These are phyloP conservation scores for Scotopteryx bipunctaria DNA, from an alignment of 2,888 invertebrate species.

Conservation along the genomic window DNA sequence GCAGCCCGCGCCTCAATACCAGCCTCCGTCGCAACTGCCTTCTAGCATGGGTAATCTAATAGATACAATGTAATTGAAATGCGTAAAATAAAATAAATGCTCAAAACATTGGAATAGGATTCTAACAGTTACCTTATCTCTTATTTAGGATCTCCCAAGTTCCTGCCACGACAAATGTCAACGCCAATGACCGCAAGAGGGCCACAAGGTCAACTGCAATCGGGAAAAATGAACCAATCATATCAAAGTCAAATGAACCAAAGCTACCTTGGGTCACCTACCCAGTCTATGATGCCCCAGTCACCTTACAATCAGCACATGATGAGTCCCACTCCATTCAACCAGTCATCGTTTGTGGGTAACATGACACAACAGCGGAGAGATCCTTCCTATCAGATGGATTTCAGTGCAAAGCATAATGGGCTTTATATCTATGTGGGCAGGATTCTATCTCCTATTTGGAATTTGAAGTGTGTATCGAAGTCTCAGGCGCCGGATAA, in stretches of 20 bases:
- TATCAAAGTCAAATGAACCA: slow-evolving; percentile 66
- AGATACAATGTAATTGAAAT: no score
- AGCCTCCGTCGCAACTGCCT: slow-evolving; percentile 58
- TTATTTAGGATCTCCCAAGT: slow-evolving; percentile 70
- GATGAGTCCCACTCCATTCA: slow-evolving; percentile 63
- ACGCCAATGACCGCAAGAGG: slow-evolving; percentile 74
- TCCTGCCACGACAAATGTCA: slow-evolving; percentile 77
- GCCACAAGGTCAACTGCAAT: slow-evolving; percentile 60
- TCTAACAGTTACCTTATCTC: background rate
- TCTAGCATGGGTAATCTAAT: slow-evolving; percentile 52
- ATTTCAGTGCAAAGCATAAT: slow-evolving; percentile 91
- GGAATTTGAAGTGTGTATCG: slow-evolving; percentile 91
- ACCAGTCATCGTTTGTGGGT: slow-evolving; percentile 67
- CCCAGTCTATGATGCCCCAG: slow-evolving; percentile 60
- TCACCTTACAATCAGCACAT: slow-evolving; percentile 64
- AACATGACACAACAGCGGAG: slow-evolving; percentile 67
- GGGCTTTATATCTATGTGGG: slow-evolving; percentile 96
- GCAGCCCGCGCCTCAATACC: slow-evolving; percentile 80
- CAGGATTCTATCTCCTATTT: slow-evolving; percentile 93
- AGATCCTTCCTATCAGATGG: slow-evolving; percentile 69
- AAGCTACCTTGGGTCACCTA: slow-evolving; percentile 60
- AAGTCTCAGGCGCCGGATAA: slow-evolving; percentile 78
- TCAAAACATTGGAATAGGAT: no score
- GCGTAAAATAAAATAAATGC: no score
- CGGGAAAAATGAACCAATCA: slow-evolving; percentile 64